Base-by-base conservation (phyloP, 1,140 invertebrate genomes). In the Euura lappo region DNA sequence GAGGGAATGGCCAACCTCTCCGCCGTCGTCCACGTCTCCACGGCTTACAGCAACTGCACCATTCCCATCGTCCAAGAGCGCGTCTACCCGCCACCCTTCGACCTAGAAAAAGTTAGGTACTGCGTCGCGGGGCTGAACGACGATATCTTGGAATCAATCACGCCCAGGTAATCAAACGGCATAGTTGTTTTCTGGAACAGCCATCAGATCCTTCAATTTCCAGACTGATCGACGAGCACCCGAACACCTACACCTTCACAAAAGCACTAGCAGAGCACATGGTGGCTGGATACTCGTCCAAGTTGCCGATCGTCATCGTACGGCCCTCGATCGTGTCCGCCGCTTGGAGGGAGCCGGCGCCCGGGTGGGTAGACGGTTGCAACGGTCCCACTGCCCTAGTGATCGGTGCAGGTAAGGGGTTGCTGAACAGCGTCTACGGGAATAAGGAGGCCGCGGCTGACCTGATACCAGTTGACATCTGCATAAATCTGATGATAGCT, bases 301-400 rank as follows among this genome's bases (percentile, higher is more conserved):
- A 90, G 44, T 89, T 99, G 76, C 96, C 97, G 11, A 92, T 96
- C 65, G 93, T 94, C 65, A 99, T 99, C 80, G 94, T 99, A 5
- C 89, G 98, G 77, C 98, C 98, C 45, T 98, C 97, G 47, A 99
- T 99, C 92, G 96, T 99, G 81, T 93, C 94, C 6, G 97, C 93
- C 42, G 91, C 96, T 3, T 98, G 96, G 95, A 94, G 95, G 81
- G 96, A 99, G 83, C 98, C 97, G 0, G 81, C 95, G 3, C 93
- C 95, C 3, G 97, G 97, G 2, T 99, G 98, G 98, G 98, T 97
- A 6, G 94, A 95, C 77, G 98, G 97, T 68, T 96, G 97, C 87
- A 99, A 99, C 87, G 98, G 98, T 28, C 97, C 98, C 0, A 96
- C 97, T 88, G 98, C 98, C 13, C 94, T 99, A 79, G 91, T 99